phyloP scores from a whole-genome alignment of 2,797 vertebrate genomes.

The Semaprochilodus insignis region DNA sequence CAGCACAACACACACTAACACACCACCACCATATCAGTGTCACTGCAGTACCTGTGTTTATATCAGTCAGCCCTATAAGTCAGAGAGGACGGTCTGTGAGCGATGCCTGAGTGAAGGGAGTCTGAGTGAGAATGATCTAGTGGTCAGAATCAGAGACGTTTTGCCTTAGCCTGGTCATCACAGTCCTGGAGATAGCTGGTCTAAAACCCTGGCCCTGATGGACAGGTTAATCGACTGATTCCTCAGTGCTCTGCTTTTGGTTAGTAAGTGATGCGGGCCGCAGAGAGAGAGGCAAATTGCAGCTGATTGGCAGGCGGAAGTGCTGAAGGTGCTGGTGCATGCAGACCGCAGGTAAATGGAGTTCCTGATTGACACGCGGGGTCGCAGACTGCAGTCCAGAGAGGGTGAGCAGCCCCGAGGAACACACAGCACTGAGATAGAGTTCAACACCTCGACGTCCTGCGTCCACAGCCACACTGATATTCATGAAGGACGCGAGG shows the following conservation, averaged over 20 bases:
- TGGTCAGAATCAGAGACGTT: neutral
- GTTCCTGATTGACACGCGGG: slow-evolving; percentile 38
- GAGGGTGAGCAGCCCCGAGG: slow-evolving; percentile 30
- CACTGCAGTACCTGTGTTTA: neutral
- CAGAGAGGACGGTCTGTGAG: slow-evolving; percentile 7
- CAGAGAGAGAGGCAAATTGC: slow-evolving; percentile 33
- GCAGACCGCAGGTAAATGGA: slow-evolving; percentile 46
- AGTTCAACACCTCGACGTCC: slow-evolving; percentile 22
- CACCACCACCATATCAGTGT: too few species aligned
- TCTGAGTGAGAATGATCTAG: slow-evolving; percentile 47
- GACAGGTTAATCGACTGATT: slow-evolving; percentile 58
- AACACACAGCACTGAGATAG: slow-evolving; percentile 4
- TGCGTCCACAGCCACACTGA: neutral
- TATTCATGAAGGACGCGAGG: neutral
- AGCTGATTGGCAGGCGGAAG: slow-evolving; percentile 48
- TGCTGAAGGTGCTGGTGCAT: slow-evolving; percentile 18
- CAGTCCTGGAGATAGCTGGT: neutral
- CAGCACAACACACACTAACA: too few species aligned
- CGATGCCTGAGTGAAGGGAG: slow-evolving; percentile 33
- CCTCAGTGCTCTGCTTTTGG: slow-evolving; percentile 50
- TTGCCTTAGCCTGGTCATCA: slow-evolving; percentile 27
- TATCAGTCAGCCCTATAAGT: neutral
- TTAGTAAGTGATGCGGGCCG: slow-evolving; percentile 32
- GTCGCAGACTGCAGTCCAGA: slow-evolving; percentile 32
- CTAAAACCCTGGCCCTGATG: slow-evolving; percentile 46